phyloP scores from a whole-genome alignment of 2,113 vertebrate species.

The Neoarius graeffei region DNA sequence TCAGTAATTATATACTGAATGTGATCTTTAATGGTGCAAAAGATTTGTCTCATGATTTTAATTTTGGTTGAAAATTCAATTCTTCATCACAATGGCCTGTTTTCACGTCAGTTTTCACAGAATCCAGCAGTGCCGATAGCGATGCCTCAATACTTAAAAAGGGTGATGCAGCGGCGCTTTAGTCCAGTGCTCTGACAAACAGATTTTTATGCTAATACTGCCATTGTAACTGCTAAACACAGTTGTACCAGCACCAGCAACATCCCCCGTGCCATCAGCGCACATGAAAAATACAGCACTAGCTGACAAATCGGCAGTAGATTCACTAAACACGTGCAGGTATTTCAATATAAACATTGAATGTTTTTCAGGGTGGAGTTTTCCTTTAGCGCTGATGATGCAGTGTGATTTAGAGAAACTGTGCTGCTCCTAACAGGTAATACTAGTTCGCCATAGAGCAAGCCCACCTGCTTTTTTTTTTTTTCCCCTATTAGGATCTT shows the following conservation, averaged over 20 bases:
- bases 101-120: background rate
- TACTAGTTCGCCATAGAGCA: background rate
- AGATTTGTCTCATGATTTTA: background rate
- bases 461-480: constrained; percentile 11
- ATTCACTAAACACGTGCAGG: no score
- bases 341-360: background rate
- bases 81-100: background rate
- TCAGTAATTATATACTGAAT: background rate
- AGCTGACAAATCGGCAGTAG: background rate
- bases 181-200: background rate
- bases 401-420: background rate
- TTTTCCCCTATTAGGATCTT: background rate
- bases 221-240: no score
- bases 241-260: no score
- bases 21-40: background rate
- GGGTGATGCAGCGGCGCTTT: background rate
- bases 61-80: background rate
- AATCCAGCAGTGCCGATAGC: background rate
- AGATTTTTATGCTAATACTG: background rate
- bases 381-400: background rate
- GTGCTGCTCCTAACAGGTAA: constrained; percentile 7
- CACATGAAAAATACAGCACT: background rate
- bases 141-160: background rate
- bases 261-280: no score
- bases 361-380: background rate